Base-by-base conservation (phyloP, 2,888 invertebrate genomes). In the Dryocosmus kuriphilus region DNA sequence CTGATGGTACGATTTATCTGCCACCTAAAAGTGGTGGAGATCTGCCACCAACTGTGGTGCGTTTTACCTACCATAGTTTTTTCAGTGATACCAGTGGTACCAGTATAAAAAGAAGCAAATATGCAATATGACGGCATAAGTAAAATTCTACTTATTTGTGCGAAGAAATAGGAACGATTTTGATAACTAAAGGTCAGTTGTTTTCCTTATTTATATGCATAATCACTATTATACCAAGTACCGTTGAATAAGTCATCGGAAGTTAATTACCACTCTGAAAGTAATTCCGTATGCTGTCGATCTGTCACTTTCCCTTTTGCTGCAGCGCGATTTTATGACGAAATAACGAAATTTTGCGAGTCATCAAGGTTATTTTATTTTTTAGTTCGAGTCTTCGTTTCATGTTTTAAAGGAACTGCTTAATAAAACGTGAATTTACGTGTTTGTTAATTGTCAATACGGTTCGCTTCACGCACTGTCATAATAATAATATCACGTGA, bases 271-370 rank as follows among this genome's bases (percentile, higher is more conserved):
- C 16, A 41, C n/a, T 65, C 35, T 65, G 11, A 38, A 41, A 16
- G 4, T 27, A 67, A 27, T 67, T 67, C 41, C 65, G 65, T 67
- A 46, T 67, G 65, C 19, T 24, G 16, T 41, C n/a, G 24, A 41
- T 41, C 81, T 82, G 82, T 81, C 81, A 83, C 79, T 82, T 78
- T 81, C 77, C 76, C 82, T 78, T 46, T 67, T 57, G 60, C 35
- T 63, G 24, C 55, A 71, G 76, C 55, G 7, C 19, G 51, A 55
- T 75, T 61, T 46, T 74, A 41, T 55, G 57, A 30, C 32, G 27
- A 75, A 82, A 76, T 76, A 76, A 74, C 77, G 60, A 41, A 24
- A 32, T 76, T 38, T 38, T 30, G 61, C 65, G 35, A 14, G 46
- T 62, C 32, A 67, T 79, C n/a, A 67, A 46, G 41, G 65, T 46